A percentile compares a stretch with the other conserved stretches of the same genome.
Evolutionary conservation across 2,888 invertebrate genomes (phyloP).

Genomic region (Heliconius charithonia): DNA sequence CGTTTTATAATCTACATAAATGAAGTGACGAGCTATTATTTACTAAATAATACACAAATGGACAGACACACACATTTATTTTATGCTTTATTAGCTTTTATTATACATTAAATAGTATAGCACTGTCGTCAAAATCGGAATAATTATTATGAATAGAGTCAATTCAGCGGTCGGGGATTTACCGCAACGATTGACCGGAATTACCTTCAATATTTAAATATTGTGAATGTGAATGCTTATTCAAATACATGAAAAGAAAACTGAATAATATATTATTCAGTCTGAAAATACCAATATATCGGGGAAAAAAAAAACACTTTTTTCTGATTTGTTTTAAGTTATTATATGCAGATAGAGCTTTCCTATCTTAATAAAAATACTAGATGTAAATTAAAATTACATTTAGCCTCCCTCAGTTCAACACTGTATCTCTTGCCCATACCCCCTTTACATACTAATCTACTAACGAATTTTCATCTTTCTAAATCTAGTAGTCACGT

Average conservation of each 20-base stretch:
- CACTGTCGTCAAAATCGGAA: constrained; percentile 40
- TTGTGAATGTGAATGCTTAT: constrained; percentile 36
- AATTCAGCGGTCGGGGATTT: constrained; percentile 35
- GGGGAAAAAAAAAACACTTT: background rate
- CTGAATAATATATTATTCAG: constrained; percentile 6
- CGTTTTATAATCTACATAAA: background rate
- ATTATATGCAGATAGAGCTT: too few relatives aligned
- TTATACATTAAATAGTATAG: constrained; percentile 24
- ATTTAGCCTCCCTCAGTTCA: too few relatives aligned
- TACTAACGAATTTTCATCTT: too few relatives aligned
- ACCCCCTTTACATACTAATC: too few relatives aligned
- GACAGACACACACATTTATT: background rate
- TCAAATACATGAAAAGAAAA: constrained; percentile 24
- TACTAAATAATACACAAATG: background rate
- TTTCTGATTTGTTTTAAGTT: too few relatives aligned
- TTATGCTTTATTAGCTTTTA: background rate
- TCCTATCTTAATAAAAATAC: too few relatives aligned
- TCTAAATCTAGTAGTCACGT: too few relatives aligned
- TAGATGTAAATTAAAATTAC: too few relatives aligned
- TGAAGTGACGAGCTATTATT: background rate
- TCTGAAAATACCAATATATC: too few relatives aligned
- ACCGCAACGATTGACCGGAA: constrained; percentile 42
- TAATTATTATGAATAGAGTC: constrained; percentile 44
- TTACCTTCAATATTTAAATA: constrained; percentile 41
- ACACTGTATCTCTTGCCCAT: too few relatives aligned